Conservation (phyloP, 1,140 invertebrate genomes). For the Calosoma granatense region DNA sequence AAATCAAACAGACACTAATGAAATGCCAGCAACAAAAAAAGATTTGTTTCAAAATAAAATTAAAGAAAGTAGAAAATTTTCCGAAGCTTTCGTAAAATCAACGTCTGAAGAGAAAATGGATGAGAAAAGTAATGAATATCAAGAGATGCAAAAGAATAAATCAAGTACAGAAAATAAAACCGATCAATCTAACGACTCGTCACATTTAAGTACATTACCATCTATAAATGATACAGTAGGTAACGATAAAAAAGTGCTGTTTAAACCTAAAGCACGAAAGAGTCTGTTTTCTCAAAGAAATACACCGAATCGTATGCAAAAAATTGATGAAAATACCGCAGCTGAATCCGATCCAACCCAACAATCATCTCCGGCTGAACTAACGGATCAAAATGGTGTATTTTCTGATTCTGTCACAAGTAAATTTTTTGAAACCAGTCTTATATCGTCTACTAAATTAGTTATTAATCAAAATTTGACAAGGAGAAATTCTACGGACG, state of each 20-base stretch:
- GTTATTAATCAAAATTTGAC: not conserved
- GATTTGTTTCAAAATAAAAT: not conserved
- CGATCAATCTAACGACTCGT: not conserved
- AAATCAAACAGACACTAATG: not conserved
- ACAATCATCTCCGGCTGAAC: too few species aligned
- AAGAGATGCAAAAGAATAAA: not conserved
- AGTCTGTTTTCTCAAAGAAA: too few species aligned
- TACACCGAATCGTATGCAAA: not conserved
- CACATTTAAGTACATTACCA: not conserved
- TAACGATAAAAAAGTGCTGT: not conserved
- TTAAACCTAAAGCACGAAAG: not conserved
- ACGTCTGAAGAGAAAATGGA: too few species aligned
- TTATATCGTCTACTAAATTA: conserved; percentile 5
- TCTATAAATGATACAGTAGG: not conserved
- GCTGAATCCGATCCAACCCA: not conserved
- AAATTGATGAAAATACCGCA: not conserved
- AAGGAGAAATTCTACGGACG: not conserved
- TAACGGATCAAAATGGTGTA: not conserved
- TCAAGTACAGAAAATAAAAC: not conserved
- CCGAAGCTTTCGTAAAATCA: not conserved
- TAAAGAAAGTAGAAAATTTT: not conserved
- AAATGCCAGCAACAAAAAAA: not conserved
- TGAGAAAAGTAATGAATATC: too few species aligned
- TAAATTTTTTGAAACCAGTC: not conserved
- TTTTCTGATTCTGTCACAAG: not conserved